Base-by-base conservation (phyloP, 2,797 vertebrate species). In the Morelia viridis region DNA sequence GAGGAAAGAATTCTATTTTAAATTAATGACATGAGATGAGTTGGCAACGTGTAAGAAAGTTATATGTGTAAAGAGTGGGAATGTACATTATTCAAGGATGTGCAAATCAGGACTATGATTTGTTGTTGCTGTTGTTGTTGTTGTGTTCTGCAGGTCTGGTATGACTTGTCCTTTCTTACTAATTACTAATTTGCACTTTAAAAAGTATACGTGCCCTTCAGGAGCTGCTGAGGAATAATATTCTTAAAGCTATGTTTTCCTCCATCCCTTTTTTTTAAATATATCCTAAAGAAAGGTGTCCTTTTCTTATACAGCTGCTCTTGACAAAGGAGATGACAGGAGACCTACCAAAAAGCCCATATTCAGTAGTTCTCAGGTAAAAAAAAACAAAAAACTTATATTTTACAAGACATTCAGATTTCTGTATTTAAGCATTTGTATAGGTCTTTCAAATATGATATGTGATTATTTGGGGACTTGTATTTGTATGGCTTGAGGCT, bases 321-420 rank as follows among this genome's bases (percentile, higher is more conserved):
- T 99, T 98, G 98, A 99, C 97, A 99, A 98, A 96, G 99, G 98
- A 89, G 99, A 99, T 98, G 98, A 98, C 96, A 97, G 98, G 97
- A 98, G 98, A 97, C 98, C 99, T 94, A 97, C 97, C 93, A 99
- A 98, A 98, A 99, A 98, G 96, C 99, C 98, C 76, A 94, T 98
- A 91, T 98, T 99, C 96, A 98, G 97, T 93, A 99, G 99, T 97
- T 99, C 98, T 94, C 98, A 99, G 99, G 99, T 99, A 98, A 98
- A 94, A 80, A 46, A 62, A 65, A 26, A 22, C n/a, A n/a, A 2
- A 60, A n/a, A 89, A n/a, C 53, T 41, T 60, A 28, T 87, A 80
- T 0, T 56, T 85, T 89, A 31, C 60, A 93, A 94, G 53, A 19
- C 57, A 91, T 12, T 83, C 28, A 61, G 1, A 83, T 92, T 71